phyloP scores from a whole-genome alignment of 2,888 invertebrate species.

The Drosophila nr. perissopoda region DNA sequence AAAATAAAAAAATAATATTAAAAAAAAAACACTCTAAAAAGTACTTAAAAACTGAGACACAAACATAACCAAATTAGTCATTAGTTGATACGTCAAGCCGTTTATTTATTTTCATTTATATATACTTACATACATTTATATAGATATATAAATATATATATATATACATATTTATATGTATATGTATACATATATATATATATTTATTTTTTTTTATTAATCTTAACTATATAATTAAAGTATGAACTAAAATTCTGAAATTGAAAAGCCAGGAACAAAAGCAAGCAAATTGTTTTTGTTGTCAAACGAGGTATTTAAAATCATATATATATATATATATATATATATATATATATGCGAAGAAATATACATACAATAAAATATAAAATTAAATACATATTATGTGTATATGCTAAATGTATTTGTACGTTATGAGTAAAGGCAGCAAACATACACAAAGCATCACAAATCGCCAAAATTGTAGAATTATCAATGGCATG shows the following conservation, averaged over 20 bases:
- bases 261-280: constrained; percentile 14
- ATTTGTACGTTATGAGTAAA: constrained; percentile 32
- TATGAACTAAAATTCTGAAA: constrained; percentile 26
- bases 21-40: constrained; percentile 34
- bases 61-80: constrained; percentile 79
- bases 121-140: constrained; percentile 23
- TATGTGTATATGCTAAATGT: constrained; percentile 32
- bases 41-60: constrained; percentile 67
- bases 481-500: neutral
- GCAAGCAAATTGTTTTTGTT: constrained; percentile 20
- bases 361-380: constrained; percentile 23
- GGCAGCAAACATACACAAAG: constrained; percentile 8
- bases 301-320: constrained; percentile 42
- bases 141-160: constrained; percentile 16
- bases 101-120: constrained; percentile 63
- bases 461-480: constrained; percentile 3
- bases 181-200: neutral
- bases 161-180: constrained; percentile 10
- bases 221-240: constrained; percentile 46
- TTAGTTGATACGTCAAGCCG: constrained; percentile 70
- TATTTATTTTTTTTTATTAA: constrained; percentile 40
- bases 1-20: constrained; percentile 18
- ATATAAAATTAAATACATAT: constrained; percentile 4
- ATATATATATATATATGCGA: constrained; percentile 3
- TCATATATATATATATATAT: constrained; percentile 21